A percentile compares a stretch with the other conserved stretches of the same genome.
phyloP scores from a whole-genome alignment of 2,797 vertebrate genomes.

The Phrynocephalus vlangalii region DNA sequence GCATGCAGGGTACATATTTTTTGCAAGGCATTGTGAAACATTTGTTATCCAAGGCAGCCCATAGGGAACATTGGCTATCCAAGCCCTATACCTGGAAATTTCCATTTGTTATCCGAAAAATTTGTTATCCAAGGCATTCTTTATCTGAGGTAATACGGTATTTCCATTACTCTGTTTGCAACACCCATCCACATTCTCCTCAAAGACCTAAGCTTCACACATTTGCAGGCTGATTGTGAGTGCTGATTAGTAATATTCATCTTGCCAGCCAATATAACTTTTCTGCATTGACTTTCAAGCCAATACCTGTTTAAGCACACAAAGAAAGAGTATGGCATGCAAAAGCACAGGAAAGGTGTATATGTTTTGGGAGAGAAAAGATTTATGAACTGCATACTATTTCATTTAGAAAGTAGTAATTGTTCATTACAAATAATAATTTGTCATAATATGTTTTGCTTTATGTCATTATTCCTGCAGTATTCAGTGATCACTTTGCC shows the following conservation, averaged over 20 bases:
- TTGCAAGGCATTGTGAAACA: too few relatives aligned
- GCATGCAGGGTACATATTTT: too few relatives aligned
- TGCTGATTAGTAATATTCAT: background rate
- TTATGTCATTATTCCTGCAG: background rate
- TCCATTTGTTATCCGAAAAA: too few relatives aligned
- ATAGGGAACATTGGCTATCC: too few relatives aligned
- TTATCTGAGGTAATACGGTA: too few relatives aligned
- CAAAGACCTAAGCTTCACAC: background rate
- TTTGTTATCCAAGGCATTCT: too few relatives aligned
- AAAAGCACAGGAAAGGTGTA: background rate
- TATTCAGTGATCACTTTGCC: background rate
- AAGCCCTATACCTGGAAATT: too few relatives aligned
- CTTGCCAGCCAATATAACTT: slow-evolving; percentile 8
- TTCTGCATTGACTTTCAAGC: background rate
- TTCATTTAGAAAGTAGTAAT: slow-evolving; percentile 19
- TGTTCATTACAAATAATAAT: slow-evolving; percentile 42
- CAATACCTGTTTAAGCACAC: background rate
- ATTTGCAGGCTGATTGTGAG: background rate
- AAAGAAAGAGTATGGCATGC: background rate
- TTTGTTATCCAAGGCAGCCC: too few relatives aligned
- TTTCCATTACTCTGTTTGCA: slow-evolving; percentile 2
- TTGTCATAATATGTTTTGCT: slow-evolving; percentile 20
- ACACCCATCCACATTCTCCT: background rate
- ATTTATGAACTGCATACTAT: slow-evolving; percentile 16
- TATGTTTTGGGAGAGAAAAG: background rate